phyloP scores from a whole-genome alignment of 2,888 invertebrate species.

The Heliconius cydno region DNA sequence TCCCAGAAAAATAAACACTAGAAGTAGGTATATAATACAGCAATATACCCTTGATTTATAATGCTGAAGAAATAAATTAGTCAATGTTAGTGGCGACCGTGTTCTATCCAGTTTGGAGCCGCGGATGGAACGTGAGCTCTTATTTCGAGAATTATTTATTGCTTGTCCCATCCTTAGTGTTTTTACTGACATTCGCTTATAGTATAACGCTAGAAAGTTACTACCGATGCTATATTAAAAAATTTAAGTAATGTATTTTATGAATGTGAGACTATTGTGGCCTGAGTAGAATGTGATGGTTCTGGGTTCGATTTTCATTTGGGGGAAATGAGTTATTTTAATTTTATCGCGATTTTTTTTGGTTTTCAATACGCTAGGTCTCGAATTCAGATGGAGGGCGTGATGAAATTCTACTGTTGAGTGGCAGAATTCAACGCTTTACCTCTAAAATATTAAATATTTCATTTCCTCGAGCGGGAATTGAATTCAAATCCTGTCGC shows the following conservation, averaged over 20 bases:
- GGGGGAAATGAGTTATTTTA: no score
- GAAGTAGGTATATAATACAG: not conserved
- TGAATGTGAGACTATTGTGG: not conserved
- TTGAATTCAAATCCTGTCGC: no score
- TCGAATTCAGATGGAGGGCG: not conserved
- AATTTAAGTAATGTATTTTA: not conserved
- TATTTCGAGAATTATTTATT: constrained; percentile 36
- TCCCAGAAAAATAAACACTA: not conserved
- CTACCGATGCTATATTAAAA: not conserved
- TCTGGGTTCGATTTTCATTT: no score
- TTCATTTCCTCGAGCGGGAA: no score
- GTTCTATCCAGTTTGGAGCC: constrained; percentile 30
- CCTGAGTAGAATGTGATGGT: no score
- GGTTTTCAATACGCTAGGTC: not conserved
- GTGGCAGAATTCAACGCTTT: no score
- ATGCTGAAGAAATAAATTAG: constrained; percentile 38
- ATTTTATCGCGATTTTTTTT: no score
- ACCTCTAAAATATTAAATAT: no score
- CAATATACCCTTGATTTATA: constrained; percentile 17
- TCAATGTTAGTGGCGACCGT: constrained; percentile 33
- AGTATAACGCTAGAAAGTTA: not conserved
- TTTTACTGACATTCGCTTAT: constrained; percentile 12
- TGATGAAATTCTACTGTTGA: no score
- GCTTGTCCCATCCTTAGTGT: not conserved
- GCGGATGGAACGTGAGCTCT: constrained; percentile 33